Percentiles rank a stretch among this genome's conserved stretches.
These are phyloP conservation scores for Drosophila phalerata DNA, from an alignment of 2,888 invertebrate genomes.

Conservation along the genomic window DNA sequence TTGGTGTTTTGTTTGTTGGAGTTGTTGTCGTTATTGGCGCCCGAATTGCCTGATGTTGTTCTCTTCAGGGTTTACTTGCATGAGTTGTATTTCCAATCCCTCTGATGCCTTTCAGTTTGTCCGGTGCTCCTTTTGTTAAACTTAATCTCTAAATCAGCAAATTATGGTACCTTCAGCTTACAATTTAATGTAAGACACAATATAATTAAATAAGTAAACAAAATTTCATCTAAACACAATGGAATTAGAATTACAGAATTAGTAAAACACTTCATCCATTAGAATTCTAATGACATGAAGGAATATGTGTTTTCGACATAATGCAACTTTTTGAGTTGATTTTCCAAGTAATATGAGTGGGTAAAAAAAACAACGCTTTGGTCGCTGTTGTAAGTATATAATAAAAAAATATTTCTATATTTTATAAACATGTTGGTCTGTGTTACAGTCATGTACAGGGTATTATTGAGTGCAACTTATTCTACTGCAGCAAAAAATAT, in stretches of 20 bases:
- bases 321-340: too few species aligned
- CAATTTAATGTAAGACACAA: conserved; percentile 59
- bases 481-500: too few species aligned
- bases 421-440: too few species aligned
- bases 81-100: conserved; percentile 21
- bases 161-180: conserved; percentile 46
- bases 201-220: conserved; percentile 59
- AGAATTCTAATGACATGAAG: too few species aligned
- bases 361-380: too few species aligned
- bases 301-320: too few species aligned
- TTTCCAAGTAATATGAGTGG: too few species aligned
- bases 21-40: conserved; percentile 58
- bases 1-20: conserved; percentile 13
- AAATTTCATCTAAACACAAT: neutral
- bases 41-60: conserved; percentile 24
- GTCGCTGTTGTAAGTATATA: too few species aligned
- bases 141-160: conserved; percentile 9
- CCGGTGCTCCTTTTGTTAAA: conserved; percentile 15
- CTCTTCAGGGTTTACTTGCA: conserved; percentile 7
- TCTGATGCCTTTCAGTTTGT: conserved; percentile 31
- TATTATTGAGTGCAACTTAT: neutral
- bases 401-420: too few species aligned
- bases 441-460: neutral
- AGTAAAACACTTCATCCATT: too few species aligned
- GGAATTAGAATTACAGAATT: too few species aligned